These are phyloP conservation scores for Epinephelus awoara DNA, from an alignment of 2,797 vertebrate genomes.

Conservation along the genomic window DNA sequence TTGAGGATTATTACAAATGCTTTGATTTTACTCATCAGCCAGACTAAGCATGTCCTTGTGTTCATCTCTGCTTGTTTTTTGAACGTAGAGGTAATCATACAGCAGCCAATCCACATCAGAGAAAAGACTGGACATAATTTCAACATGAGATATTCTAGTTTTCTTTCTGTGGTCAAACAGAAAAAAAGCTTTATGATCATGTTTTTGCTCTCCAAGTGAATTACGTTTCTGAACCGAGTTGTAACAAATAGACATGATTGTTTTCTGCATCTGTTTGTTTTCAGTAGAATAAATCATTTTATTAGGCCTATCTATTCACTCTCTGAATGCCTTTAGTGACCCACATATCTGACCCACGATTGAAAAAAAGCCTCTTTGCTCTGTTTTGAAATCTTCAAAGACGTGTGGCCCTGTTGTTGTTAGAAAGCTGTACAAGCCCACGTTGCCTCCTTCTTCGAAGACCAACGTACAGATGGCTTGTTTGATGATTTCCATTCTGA, in stretches of 20 bases:
- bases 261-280: slow-evolving; percentile 48
- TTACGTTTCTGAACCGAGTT: slow-evolving; percentile 3
- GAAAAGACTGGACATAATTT: slow-evolving; percentile 15
- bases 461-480: slow-evolving; percentile 53
- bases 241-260: slow-evolving; percentile 14
- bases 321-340: slow-evolving; percentile 40
- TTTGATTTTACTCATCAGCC: slow-evolving; percentile 16
- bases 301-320: slow-evolving; percentile 20
- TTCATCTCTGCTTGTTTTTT: slow-evolving; percentile 37
- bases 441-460: slow-evolving; percentile 43
- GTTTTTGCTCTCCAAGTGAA: slow-evolving; percentile 1
- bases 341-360: slow-evolving; percentile 51
- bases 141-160: slow-evolving; percentile 6
- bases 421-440: slow-evolving; percentile 50
- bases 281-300: slow-evolving; percentile 40
- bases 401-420: slow-evolving; percentile 49
- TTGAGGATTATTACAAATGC: slow-evolving; percentile 35
- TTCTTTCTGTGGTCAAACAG: slow-evolving; percentile 6
- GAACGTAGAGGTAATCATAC: slow-evolving; percentile 9
- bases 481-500: slow-evolving; percentile 73
- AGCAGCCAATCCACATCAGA: slow-evolving; percentile 24
- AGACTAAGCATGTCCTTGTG: slow-evolving; percentile 58
- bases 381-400: slow-evolving; percentile 66
- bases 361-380: slow-evolving; percentile 45
- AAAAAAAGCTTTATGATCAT: slow-evolving; percentile 2